A percentile compares a stretch with the other conserved stretches of the same genome.
Conservation (phyloP, 2,888 invertebrate genomes). For the Lasiommata megera region DNA sequence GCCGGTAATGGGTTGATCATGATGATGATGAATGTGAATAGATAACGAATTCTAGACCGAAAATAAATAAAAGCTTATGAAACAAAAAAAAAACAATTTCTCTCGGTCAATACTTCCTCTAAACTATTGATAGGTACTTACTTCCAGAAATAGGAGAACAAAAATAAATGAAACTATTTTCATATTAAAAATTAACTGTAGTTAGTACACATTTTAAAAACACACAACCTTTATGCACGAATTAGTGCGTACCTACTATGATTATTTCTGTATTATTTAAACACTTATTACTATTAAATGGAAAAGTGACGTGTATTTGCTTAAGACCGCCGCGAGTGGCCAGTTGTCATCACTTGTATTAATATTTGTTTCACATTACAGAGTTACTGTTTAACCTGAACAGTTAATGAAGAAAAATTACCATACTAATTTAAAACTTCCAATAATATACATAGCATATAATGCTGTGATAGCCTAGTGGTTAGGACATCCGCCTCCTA, state of each 20-base stretch:
- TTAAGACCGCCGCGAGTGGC: conserved; percentile 1
- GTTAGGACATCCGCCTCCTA: too few species aligned
- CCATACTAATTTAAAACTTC: neutral
- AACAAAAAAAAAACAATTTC: too few species aligned
- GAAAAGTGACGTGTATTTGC: conserved; percentile 20
- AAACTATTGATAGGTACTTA: neutral
- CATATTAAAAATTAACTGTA: neutral
- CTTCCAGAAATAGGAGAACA: conserved; percentile 9
- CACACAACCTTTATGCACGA: neutral
- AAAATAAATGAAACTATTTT: conserved; percentile 2
- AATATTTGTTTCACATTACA: conserved; percentile 19
- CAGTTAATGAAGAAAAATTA: neutral
- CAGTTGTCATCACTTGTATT: conserved; percentile 18
- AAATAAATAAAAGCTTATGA: too few species aligned
- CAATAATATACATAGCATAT: too few species aligned
- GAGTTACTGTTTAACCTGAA: neutral
- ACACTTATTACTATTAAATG: neutral
- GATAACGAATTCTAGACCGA: too few species aligned
- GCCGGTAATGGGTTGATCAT: too few species aligned
- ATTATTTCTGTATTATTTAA: neutral
- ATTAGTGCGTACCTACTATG: neutral
- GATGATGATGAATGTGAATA: too few species aligned
- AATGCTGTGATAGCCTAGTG: too few species aligned
- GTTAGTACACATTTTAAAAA: neutral
- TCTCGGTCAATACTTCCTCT: too few species aligned